Percentiles rank a stretch among this genome's conserved stretches.
Conservation (phyloP, 2,888 invertebrate species). For the Zeuzera pyrina region DNA sequence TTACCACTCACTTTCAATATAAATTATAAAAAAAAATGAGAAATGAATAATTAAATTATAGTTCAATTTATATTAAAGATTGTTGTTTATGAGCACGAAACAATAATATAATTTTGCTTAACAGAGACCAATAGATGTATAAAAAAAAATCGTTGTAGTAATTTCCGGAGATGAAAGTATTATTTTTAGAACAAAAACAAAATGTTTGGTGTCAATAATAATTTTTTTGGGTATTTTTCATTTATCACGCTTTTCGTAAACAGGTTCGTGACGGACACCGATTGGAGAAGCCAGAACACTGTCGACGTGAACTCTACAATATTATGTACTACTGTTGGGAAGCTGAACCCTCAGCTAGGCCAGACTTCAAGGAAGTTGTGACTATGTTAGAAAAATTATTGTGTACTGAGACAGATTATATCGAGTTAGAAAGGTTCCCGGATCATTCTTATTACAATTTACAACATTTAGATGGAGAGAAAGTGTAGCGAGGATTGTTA, state of each 20-base stretch:
- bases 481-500: conserved; percentile 40
- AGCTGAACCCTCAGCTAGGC: conserved; percentile 85
- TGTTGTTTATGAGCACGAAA: too few species aligned
- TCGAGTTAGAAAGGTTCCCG: conserved; percentile 92
- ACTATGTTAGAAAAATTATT: conserved; percentile 86
- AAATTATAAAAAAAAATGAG: too few species aligned
- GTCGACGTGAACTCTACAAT: conserved; percentile 92
- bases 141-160: too few species aligned
- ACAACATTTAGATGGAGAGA: conserved; percentile 88
- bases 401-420: conserved; percentile 93
- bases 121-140: too few species aligned
- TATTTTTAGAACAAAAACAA: too few species aligned
- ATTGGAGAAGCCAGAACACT: conserved; percentile 94
- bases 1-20: too few species aligned
- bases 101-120: too few species aligned
- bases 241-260: conserved; percentile 19
- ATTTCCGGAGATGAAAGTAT: too few species aligned
- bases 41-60: too few species aligned
- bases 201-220: neutral
- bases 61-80: too few species aligned
- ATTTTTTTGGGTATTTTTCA: conserved; percentile 1
- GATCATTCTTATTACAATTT: conserved; percentile 94
- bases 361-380: conserved; percentile 88
- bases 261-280: conserved; percentile 91
- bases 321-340: conserved; percentile 98